Percentiles rank a stretch among this genome's conserved stretches.
These are phyloP conservation scores for Caradrina clavipalpis DNA, from an alignment of 2,888 invertebrate genomes.

Conservation along the genomic window DNA sequence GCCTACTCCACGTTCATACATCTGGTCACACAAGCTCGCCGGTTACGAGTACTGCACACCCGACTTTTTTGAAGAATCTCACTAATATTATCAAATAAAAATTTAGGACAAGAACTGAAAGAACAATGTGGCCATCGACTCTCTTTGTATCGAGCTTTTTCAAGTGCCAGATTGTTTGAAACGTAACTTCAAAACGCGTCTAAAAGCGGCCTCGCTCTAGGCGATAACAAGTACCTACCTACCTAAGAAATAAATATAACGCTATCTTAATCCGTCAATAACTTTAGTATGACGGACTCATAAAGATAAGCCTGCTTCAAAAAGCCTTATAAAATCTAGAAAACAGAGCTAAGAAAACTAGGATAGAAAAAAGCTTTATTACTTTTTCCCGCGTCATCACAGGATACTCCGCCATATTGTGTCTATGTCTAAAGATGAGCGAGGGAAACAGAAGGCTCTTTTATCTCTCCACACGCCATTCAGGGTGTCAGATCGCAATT, in stretches of 20 bases:
- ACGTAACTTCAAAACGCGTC: slow-evolving; percentile 1
- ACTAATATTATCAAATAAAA: too few species aligned
- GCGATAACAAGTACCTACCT: slow-evolving; percentile 18
- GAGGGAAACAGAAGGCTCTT: slow-evolving; percentile 60
- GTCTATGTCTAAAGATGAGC: slow-evolving; percentile 51
- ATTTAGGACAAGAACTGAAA: too few species aligned
- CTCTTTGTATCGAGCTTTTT: background rate
- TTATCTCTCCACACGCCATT: slow-evolving; percentile 70
- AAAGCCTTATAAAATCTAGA: slow-evolving; percentile 12
- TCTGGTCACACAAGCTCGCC: too few species aligned
- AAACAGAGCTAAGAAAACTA: slow-evolving; percentile 14
- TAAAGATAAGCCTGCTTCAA: slow-evolving; percentile 33
- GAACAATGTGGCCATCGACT: too few species aligned
- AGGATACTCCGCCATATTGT: slow-evolving; percentile 54
- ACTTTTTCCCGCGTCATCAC: slow-evolving; percentile 16
- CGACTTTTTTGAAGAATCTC: too few species aligned
- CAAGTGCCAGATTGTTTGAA: background rate
- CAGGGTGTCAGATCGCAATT: slow-evolving; percentile 76
- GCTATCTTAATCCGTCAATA: slow-evolving; percentile 30
- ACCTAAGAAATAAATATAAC: slow-evolving; percentile 28
- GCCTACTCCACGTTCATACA: too few species aligned
- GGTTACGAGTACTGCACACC: too few species aligned
- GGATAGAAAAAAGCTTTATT: slow-evolving; percentile 13
- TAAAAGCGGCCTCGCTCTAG: slow-evolving; percentile 2
- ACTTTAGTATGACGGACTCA: slow-evolving; percentile 18